Percentiles rank a stretch among this genome's conserved stretches.
phyloP scores from a whole-genome alignment of 2,888 invertebrate genomes.

The Lithodes maja region DNA sequence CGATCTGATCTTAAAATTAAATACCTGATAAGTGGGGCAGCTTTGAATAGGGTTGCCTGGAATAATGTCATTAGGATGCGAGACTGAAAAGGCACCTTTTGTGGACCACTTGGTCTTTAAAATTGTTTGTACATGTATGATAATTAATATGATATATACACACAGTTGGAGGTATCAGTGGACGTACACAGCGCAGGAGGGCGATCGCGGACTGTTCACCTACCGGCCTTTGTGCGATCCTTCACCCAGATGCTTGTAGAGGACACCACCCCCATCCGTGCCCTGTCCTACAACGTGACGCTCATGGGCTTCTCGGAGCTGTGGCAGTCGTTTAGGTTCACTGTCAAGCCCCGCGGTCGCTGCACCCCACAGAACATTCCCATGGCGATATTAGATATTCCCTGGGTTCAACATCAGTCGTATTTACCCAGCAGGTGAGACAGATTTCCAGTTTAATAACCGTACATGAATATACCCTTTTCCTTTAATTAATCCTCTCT shows the following conservation, averaged over 20 bases:
- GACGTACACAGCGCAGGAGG: constrained; percentile 53
- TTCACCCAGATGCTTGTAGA: constrained; percentile 53
- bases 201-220: constrained; percentile 35
- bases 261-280: constrained; percentile 55
- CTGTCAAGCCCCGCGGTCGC: constrained; percentile 35
- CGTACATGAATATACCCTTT: too few species aligned
- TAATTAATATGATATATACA: neutral
- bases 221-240: constrained; percentile 55
- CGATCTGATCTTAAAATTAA: too few species aligned
- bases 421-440: constrained; percentile 52
- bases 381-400: constrained; percentile 35
- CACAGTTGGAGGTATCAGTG: constrained; percentile 50
- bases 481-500: too few species aligned
- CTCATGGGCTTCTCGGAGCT: constrained; percentile 51
- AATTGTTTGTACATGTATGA: too few species aligned
- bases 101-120: too few species aligned
- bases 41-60: too few species aligned
- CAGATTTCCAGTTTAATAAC: too few species aligned
- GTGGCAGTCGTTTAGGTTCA: constrained; percentile 64
- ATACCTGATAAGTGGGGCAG: too few species aligned
- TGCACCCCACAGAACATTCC: constrained; percentile 20
- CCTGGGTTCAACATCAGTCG: constrained; percentile 50
- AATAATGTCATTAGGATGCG: too few species aligned
- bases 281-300: constrained; percentile 58
- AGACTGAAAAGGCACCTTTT: too few species aligned